These are phyloP conservation scores for Rissa tridactyla DNA, from an alignment of 2,113 vertebrate genomes.

Conservation along the genomic window DNA sequence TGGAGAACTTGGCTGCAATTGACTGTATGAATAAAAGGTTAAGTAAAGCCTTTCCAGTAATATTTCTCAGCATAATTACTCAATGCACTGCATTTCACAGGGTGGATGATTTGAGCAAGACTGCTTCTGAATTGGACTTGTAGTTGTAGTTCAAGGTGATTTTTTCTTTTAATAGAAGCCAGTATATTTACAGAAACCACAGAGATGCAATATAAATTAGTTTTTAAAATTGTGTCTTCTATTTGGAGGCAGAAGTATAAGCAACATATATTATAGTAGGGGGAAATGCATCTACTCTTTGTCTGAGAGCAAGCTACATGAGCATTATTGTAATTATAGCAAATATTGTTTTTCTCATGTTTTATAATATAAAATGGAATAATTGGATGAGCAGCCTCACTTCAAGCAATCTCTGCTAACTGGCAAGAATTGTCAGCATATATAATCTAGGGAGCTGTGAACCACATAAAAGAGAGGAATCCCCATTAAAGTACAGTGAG, in stretches of 20 bases:
- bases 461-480: fast-evolving
- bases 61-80: constrained; percentile 44
- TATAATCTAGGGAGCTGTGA: neutral
- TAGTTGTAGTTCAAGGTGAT: neutral
- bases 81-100: neutral
- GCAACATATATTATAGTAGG: neutral
- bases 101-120: constrained; percentile 2
- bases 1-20: constrained; percentile 41
- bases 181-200: neutral
- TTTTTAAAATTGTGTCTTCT: neutral
- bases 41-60: constrained; percentile 35
- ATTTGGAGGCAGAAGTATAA: neutral
- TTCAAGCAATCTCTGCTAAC: neutral
- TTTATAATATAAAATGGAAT: neutral
- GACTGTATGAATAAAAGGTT: constrained; percentile 41
- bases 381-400: neutral
- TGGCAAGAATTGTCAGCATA: neutral
- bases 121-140: neutral
- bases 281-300: neutral
- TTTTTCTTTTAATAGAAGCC: neutral
- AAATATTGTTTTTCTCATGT: neutral
- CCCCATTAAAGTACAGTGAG: neutral
- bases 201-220: neutral
- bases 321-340: neutral
- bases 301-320: neutral